Conservation (phyloP, 2,888 invertebrate species). For the Morpho deidamia region DNA sequence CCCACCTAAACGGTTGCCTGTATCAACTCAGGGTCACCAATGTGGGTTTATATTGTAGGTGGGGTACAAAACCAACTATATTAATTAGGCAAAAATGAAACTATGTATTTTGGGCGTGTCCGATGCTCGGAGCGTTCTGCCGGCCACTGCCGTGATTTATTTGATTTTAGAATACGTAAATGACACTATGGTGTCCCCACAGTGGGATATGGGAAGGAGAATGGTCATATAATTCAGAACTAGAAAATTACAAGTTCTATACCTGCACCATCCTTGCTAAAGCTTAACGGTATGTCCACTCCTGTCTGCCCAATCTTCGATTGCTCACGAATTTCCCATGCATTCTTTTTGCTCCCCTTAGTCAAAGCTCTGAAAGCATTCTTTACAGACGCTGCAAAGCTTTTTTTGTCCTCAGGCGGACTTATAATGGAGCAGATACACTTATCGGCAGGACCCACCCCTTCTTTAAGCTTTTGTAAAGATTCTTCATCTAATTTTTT, state of each 20-base stretch:
- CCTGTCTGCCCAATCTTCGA: constrained; percentile 6
- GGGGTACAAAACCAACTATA: no score
- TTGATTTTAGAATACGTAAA: no score
- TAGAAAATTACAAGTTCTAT: constrained; percentile 9
- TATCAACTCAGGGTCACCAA: no score
- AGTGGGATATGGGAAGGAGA: no score
- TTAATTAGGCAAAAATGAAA: no score
- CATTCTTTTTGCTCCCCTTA: constrained; percentile 12
- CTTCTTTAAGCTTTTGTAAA: constrained; percentile 35
- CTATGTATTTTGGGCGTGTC: no score
- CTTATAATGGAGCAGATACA: constrained; percentile 43
- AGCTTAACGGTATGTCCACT: constrained; percentile 32
- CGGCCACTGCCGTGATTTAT: no score
- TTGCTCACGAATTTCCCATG: constrained; percentile 1
- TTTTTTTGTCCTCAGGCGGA: constrained; percentile 29
- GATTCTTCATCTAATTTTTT: constrained; percentile 46
- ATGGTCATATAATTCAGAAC: no score
- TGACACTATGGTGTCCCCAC: no score
- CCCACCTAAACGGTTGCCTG: no score
- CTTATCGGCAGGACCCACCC: constrained; percentile 39
- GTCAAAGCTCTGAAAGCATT: constrained; percentile 34
- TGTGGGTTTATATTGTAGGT: no score
- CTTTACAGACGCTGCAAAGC: constrained; percentile 40
- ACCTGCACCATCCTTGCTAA: constrained; percentile 32
- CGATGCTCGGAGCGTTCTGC: no score